Evolutionary conservation across 2,888 invertebrate species (phyloP), one percentile per base, ranked within the genome.

Genomic region (Aromia moschata): DNA sequence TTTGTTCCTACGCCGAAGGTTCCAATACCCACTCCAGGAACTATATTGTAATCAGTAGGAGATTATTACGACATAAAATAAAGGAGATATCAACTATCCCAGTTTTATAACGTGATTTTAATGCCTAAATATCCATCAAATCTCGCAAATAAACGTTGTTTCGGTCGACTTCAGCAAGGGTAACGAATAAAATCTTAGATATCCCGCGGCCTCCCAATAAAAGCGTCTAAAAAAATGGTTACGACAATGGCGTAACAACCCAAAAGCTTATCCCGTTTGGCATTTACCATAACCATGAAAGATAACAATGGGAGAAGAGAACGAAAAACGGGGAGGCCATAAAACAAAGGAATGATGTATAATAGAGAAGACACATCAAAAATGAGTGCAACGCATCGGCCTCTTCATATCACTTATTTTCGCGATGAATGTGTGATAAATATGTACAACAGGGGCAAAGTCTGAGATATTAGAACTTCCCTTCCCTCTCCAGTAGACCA

Each of bases 401-500:
- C 59, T 59, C 55, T 59, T 58, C 58, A 58, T 55, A 53, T 59
- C 47, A 55, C 59, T 64, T 61, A 59, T 59, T 52, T 47, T 51
- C 18, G 49, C 58, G 65, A 65, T 67, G 61, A 64, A 65, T 62
- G 59, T 57, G 56, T 62, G 63, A 67, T 67, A 64, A 67, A 64
- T 58, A 59, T 62, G 58, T 59, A 60, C 60, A 57, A 56, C 56
- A 53, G 51, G 56, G 62, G 56, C 33, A 47, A 37, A 55, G 40
- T 40, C 33, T 40, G 18, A 60, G 56, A 60, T 53, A 53, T 58
- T 59, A 57, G 46, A 51, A 58, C 58, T n/a, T n/a, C n/a, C n/a
- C n/a, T n/a, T n/a, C n/a, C 52, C 56, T 30, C 17, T 38, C 46
- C 43, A 60, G 62, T 46, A 16, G 56, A 15, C 47, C 56, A 56